phyloP scores from a whole-genome alignment of 2,888 invertebrate genomes.

The Aethes cnicana region DNA sequence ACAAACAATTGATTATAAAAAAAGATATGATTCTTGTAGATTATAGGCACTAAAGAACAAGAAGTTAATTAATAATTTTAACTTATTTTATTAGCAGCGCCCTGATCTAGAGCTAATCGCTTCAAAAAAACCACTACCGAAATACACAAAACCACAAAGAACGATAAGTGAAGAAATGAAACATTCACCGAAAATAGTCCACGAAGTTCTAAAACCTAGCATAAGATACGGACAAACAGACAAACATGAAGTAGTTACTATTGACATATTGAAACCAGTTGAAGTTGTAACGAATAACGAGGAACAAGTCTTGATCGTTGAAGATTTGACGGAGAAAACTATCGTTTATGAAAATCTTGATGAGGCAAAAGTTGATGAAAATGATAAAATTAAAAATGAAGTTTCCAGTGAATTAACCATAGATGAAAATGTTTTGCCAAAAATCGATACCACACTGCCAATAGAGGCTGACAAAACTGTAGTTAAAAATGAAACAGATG shows the following conservation, averaged over 20 bases:
- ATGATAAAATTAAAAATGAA: background rate
- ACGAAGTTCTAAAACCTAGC: constrained; percentile 48
- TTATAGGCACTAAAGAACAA: too few relatives aligned
- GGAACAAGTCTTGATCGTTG: constrained; percentile 13
- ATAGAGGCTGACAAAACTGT: too few relatives aligned
- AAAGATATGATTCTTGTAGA: too few relatives aligned
- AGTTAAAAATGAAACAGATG: background rate
- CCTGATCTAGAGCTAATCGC: constrained; percentile 36
- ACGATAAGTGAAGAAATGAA: constrained; percentile 33
- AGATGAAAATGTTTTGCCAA: background rate
- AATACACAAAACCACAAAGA: constrained; percentile 32
- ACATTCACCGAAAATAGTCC: constrained; percentile 52
- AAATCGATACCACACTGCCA: too few relatives aligned
- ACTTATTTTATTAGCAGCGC: constrained; percentile 35
- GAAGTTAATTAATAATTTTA: background rate
- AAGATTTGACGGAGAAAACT: constrained; percentile 13
- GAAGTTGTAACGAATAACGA: constrained; percentile 17
- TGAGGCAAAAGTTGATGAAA: background rate
- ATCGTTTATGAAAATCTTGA: constrained; percentile 18
- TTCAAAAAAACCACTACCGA: constrained; percentile 28
- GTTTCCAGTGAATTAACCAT: background rate
- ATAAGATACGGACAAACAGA: background rate
- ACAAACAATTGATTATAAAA: too few relatives aligned
- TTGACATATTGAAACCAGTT: constrained; percentile 12
- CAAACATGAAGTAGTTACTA: constrained; percentile 12